A percentile compares a stretch with the other conserved stretches of the same genome.
These are phyloP conservation scores for Polypterus bichir DNA, from an alignment of 2,113 vertebrate genomes.

Conservation along the genomic window DNA sequence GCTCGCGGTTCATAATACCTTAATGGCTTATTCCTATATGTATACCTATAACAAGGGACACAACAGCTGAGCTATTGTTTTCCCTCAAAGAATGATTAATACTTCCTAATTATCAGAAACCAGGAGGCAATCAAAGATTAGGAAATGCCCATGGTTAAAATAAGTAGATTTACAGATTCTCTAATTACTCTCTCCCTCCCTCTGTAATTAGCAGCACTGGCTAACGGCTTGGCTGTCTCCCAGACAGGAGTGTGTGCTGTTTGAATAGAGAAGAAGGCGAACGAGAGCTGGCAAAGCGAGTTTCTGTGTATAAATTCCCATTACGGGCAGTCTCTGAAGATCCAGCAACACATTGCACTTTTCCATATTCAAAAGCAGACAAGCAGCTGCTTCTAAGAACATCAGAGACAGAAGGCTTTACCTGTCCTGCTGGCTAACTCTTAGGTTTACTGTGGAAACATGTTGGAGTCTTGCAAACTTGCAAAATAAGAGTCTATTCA, in stretches of 20 bases:
- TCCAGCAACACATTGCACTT: too few species aligned
- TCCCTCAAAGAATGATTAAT: conserved; percentile 7
- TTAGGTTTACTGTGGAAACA: too few species aligned
- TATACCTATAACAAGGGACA: background rate
- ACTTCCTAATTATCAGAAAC: conserved; percentile 19
- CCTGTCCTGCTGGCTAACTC: too few species aligned
- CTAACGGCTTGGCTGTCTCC: conserved; percentile 16
- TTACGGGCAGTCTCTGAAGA: too few species aligned
- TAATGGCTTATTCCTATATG: background rate
- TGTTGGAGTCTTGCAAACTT: too few species aligned
- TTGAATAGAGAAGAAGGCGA: conserved; percentile 4
- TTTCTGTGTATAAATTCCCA: background rate
- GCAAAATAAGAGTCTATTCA: too few species aligned
- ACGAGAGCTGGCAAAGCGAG: conserved; percentile 1
- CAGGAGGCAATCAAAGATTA: conserved; percentile 24
- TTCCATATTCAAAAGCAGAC: too few species aligned
- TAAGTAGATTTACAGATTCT: conserved; percentile 22
- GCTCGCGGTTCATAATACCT: too few species aligned
- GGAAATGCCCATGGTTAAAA: conserved; percentile 24
- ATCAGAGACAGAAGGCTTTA: too few species aligned
- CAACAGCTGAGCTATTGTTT: background rate
- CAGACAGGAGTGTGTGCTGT: conserved; percentile 9
- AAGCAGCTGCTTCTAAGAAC: too few species aligned
- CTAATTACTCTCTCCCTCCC: conserved; percentile 27
- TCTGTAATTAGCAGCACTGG: conserved; percentile 22